These are phyloP conservation scores for Drosophila tripunctata DNA, from an alignment of 2,888 invertebrate species.

Conservation along the genomic window DNA sequence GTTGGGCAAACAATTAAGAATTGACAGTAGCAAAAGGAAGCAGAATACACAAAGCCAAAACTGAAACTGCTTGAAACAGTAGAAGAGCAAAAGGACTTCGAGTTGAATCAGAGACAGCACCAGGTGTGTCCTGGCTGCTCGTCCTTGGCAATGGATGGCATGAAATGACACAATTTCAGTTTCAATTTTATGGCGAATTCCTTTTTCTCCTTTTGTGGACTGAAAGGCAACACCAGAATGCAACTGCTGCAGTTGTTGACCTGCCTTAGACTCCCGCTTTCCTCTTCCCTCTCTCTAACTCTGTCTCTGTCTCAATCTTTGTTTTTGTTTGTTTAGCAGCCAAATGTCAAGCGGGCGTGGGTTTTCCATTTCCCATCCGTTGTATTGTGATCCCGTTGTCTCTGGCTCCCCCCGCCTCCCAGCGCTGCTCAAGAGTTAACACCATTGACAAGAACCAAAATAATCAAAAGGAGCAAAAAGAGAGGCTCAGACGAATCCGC, in stretches of 20 bases:
- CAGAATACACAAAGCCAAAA: conserved; percentile 28
- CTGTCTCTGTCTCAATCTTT: conserved; percentile 7
- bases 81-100: neutral
- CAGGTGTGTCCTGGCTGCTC: conserved; percentile 46
- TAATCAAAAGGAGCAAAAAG: neutral
- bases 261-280: conserved; percentile 48
- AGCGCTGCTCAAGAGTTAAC: conserved; percentile 64
- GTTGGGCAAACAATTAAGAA: conserved; percentile 68
- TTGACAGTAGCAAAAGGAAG: conserved; percentile 51
- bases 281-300: conserved; percentile 21
- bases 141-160: conserved; percentile 62
- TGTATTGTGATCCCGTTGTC: conserved; percentile 47
- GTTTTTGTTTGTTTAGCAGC: conserved; percentile 68
- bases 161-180: conserved; percentile 82
- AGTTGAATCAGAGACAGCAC: neutral
- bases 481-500: conserved; percentile 47
- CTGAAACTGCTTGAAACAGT: conserved; percentile 42
- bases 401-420: conserved; percentile 16
- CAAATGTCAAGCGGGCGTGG: conserved; percentile 77
- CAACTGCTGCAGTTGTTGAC: conserved; percentile 56
- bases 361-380: conserved; percentile 67
- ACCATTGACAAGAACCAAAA: conserved; percentile 42
- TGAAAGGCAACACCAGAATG: conserved; percentile 73
- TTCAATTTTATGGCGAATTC: conserved; percentile 65
- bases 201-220: conserved; percentile 14